Conservation (phyloP, 2,888 invertebrate species). For the Macaria notata region DNA sequence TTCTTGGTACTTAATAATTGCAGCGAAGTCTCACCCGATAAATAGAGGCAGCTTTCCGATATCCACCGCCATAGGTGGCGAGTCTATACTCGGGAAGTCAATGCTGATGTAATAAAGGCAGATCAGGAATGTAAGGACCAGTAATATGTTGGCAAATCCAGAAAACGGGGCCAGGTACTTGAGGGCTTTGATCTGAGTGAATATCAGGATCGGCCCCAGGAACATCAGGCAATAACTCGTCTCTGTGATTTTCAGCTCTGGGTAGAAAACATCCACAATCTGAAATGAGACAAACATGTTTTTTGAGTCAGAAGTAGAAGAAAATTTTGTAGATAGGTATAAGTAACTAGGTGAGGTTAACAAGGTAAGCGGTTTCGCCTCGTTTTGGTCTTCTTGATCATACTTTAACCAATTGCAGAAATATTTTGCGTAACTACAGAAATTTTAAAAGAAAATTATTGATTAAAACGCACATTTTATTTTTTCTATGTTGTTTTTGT, state of each 20-base stretch:
- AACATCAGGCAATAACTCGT: constrained; percentile 68
- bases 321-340: too few relatives aligned
- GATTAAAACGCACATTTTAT: too few relatives aligned
- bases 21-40: constrained; percentile 82
- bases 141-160: constrained; percentile 91
- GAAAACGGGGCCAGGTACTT: constrained; percentile 95
- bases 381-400: too few relatives aligned
- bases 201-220: constrained; percentile 62
- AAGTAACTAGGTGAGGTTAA: too few relatives aligned
- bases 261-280: constrained; percentile 59
- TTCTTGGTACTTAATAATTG: too few relatives aligned
- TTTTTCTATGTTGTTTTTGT: too few relatives aligned
- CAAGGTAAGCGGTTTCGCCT: too few relatives aligned
- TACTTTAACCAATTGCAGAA: too few relatives aligned
- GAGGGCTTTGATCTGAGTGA: constrained; percentile 86
- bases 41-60: constrained; percentile 89
- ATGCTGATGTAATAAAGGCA: constrained; percentile 91
- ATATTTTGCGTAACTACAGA: too few relatives aligned
- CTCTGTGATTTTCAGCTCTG: constrained; percentile 44
- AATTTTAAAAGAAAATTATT: too few relatives aligned
- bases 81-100: constrained; percentile 65
- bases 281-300: constrained; percentile 41
- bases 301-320: too few relatives aligned
- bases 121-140: constrained; percentile 89
- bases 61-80: constrained; percentile 80